Evolutionary conservation across 2,113 vertebrate genomes (phyloP), one percentile per base, ranked within the genome.

Genomic region (Euleptes europaea): DNA sequence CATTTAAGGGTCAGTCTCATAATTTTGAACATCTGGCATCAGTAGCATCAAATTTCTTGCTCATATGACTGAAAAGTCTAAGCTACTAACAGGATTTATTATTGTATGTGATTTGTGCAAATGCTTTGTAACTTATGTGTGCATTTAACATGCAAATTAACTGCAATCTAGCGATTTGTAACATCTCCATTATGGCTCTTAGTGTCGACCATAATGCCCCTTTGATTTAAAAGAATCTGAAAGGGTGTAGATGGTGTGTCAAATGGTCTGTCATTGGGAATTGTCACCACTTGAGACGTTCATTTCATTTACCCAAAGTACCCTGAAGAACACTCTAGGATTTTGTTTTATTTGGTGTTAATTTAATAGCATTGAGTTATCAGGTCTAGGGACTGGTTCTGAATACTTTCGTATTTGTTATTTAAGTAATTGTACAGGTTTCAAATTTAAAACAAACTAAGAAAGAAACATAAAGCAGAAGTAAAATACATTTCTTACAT

Each of bases 141-240:
- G 14, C 42, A 60, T 63, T 44, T 51, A 67, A n/a, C 73, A 67
- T 31, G 33, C 21, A 67, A 17, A 70, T 69, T 42, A 70, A 49
- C 35, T 70, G 35, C 19, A 77, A 54, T 72, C 40, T 72, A 82
- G 49, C 80, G 78, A 47, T 0, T 66, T 0, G 67, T 42, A 78
- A 13, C 3, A 1, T 82, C 1, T 2, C 3, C 1, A 19, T 81
- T 54, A 23, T 17, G 17, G 42, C 81, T 26, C 19, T 0, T 0
- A 74, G 21, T 38, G 4, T 8, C 33, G 77, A 73, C 10, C 73
- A 57, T 11, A 0, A 19, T 82, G 28, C 73, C 40, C 0, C 0
- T 54, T 35, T 44, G 65, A 78, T 31, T 57, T 60, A 66, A n/a
- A 67, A 77, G 6, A 49, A 47, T 65, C 23, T 66, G 21, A 67